A percentile compares a stretch with the other conserved stretches of the same genome.
phyloP scores from a whole-genome alignment of 2,888 invertebrate genomes.

The Germaria angustata region DNA sequence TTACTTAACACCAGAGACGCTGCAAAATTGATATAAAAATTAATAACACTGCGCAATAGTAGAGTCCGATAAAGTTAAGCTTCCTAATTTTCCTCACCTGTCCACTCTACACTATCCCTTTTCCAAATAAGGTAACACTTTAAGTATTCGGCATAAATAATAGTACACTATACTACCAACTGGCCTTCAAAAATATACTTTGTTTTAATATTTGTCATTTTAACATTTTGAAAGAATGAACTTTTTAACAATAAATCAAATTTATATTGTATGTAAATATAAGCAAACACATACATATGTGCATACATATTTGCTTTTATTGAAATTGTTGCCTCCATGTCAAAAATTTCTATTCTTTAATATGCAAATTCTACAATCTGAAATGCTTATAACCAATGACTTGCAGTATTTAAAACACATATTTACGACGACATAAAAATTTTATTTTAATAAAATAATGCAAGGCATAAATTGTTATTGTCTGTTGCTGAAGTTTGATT shows the following conservation, averaged over 20 bases:
- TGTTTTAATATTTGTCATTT: slow-evolving; percentile 23
- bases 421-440: slow-evolving; percentile 3
- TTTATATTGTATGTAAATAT: too few species aligned
- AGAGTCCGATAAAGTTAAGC: too few species aligned
- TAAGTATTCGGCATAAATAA: too few species aligned
- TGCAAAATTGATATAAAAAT: too few species aligned
- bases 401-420: slow-evolving; percentile 5
- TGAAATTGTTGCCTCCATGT: neutral
- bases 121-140: too few species aligned
- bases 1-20: too few species aligned
- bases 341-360: neutral
- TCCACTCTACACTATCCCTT: too few species aligned
- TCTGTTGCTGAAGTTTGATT: slow-evolving; percentile 2
- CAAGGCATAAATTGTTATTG: neutral
- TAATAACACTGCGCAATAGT: too few species aligned
- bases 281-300: too few species aligned
- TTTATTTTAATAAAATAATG: neutral
- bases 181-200: slow-evolving; percentile 29
- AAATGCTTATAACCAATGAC: neutral
- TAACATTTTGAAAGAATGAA: neutral
- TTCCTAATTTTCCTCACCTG: too few species aligned
- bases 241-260: slow-evolving; percentile 9
- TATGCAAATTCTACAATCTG: neutral
- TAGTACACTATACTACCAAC: too few species aligned
- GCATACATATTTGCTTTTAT: neutral